Evolutionary conservation across 2,113 vertebrate genomes (phyloP), one percentile per base, ranked within the genome.

Genomic region (Uropsilus gracilis): DNA sequence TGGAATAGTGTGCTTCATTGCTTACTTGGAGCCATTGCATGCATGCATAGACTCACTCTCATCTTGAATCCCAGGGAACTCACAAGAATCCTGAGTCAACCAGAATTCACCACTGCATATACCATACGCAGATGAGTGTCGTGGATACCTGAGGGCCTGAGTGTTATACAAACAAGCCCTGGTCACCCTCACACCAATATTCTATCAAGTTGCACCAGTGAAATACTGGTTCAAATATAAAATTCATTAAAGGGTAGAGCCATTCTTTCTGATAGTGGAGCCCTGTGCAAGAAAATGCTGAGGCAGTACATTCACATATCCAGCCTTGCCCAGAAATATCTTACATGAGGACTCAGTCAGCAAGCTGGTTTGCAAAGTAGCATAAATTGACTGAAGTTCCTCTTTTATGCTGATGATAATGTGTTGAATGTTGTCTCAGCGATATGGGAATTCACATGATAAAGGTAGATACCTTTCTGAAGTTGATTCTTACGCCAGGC

Each of bases 271-370:
- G 32, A 95, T 14, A 28, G 6, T 11, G 34, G 11, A 24, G 34
- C 84, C 16, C 18, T 3, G 7, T 32, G n/a, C 44, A 66, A 6
- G 53, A 55, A 55, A 55, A 32, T 57, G n/a, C 6, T 0, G 28
- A 28, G 30, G n/a, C 37, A 2, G 10, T 20, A 0, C 4, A 30
- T 18, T 42, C 39, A 4, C 5, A 30, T 0, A 2, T n/a, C 61
- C 44, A 53, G 55, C 16, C 22, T 26, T 66, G 12, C 86, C 50
- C 80, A 30, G 26, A 75, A 37, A 44, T 94, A 69, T 73, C 57
- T 63, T 68, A 50, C 17, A 34, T 32, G 53, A 72, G 12, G 39
- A 82, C 18, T 72, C 61, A 30, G 2, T 63, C 55, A 81, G 22
- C 71, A 57, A 39, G 87, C 20, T 12, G 11, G n/a, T 84, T 68